Evolutionary conservation across 92 coral and sea anemone genomes (phyloP).

Genomic region (Blastomussa wellsi): DNA sequence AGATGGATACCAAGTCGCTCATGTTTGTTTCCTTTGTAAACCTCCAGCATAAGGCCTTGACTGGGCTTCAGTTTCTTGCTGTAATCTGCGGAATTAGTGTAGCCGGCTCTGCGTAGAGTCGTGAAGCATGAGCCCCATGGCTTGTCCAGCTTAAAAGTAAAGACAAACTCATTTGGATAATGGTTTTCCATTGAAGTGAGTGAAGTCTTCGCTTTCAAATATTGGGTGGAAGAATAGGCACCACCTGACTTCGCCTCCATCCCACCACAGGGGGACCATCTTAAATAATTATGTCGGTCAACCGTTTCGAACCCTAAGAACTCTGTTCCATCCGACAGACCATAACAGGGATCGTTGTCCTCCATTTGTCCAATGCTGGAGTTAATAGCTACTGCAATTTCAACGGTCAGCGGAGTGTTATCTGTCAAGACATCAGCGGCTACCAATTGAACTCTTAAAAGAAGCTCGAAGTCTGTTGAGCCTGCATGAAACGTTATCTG

Average conservation of each 20-base stretch:
- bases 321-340: constrained; percentile 32
- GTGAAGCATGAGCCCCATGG: not conserved
- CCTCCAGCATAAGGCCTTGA: not conserved
- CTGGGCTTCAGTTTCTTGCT: not conserved
- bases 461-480: not conserved
- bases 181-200: not conserved
- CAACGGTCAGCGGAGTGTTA: constrained; percentile 36
- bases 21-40: not conserved
- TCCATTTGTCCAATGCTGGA: not conserved
- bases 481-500: constrained; percentile 45
- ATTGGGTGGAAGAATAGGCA: not conserved
- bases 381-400: constrained; percentile 27
- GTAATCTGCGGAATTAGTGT: not conserved
- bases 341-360: constrained; percentile 28
- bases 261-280: constrained; percentile 11
- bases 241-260: constrained; percentile 8
- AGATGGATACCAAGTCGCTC: not conserved
- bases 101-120: not conserved
- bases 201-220: not conserved
- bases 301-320: constrained; percentile 30
- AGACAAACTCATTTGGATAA: not conserved
- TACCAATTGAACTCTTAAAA: constrained; percentile 36
- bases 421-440: constrained; percentile 3
- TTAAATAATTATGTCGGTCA: not conserved
- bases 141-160: not conserved